Base-by-base conservation (phyloP, 2,888 invertebrate species). In the Achlya flavicornis region DNA sequence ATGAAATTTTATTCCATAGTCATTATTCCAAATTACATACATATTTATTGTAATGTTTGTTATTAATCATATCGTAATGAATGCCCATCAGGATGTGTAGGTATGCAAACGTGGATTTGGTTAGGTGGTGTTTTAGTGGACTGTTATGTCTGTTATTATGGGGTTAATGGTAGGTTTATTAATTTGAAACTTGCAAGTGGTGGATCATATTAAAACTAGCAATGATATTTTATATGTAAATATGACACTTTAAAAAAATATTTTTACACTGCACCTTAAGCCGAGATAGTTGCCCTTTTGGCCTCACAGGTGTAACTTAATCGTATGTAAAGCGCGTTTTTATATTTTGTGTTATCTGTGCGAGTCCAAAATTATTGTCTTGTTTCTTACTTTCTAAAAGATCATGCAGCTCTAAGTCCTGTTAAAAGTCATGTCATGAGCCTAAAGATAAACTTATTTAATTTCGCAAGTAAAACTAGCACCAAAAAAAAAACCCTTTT, bases 21-120 rank as follows among this genome's bases (percentile, higher is more conserved):
- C 4, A 53, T 19, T 19, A 10, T n/a, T n/a, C 8, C 10, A 53
- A 53, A 19, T 19, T 53, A 10, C 19, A 53, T 19, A 8, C 53
- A 53, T 53, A 53, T 53, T 53, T 53, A 53, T 19, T 16, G 53
- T 53, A 53, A 53, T 53, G 53, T 53, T 53, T 53, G 53, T 10
- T 53, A 53, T 53, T 53, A 53, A 53, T 53, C 16, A 53, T 53
- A 19, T 1, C 10, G 19, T 53, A 19, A 53, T 53, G 19, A 53
- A n/a, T 16, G 19, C 53, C 53, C 53, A 46, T 46, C 6, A n/a
- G 46, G 12, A 16, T 10, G 12, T n/a, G 46, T 4, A 2, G 4
- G 41, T 41, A 10, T 41, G 11, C 11, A 10, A 41, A 41, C 41
- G 46, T 46, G 46, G n/a, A 46, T 46, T 46, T 46, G 14, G n/a